Percentiles rank a stretch among this genome's conserved stretches.
Evolutionary conservation across 2,888 invertebrate species (phyloP).

Genomic region (Actias luna): DNA sequence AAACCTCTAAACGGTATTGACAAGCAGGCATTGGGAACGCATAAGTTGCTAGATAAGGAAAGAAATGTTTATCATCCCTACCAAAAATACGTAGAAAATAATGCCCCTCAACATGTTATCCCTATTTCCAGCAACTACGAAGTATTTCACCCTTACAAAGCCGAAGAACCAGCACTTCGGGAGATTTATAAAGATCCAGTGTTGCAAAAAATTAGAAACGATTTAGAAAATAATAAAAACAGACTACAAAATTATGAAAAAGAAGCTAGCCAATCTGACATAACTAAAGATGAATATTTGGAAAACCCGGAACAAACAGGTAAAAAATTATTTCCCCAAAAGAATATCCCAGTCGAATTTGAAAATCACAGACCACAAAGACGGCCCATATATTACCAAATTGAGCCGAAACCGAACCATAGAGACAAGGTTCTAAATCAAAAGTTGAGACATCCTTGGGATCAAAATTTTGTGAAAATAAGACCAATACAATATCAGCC

Average conservation of each 20-base stretch:
- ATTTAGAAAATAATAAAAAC: conserved; percentile 54
- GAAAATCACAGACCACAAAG: conserved; percentile 68
- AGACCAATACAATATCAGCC: conserved; percentile 70
- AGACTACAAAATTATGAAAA: conserved; percentile 62
- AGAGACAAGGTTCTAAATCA: conserved; percentile 60
- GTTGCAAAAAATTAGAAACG: conserved; percentile 57
- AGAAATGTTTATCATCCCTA: conserved; percentile 48
- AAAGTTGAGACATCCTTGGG: conserved; percentile 69
- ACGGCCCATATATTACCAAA: conserved; percentile 63
- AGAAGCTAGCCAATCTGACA: conserved; percentile 56
- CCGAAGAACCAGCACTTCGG: conserved; percentile 62
- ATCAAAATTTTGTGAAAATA: conserved; percentile 67
- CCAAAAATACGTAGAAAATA: conserved; percentile 52
- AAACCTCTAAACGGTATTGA: conserved; percentile 51
- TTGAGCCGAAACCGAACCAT: conserved; percentile 38
- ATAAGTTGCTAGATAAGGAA: conserved; percentile 50
- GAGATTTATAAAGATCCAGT: conserved; percentile 65
- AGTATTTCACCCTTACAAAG: conserved; percentile 70
- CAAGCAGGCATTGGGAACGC: conserved; percentile 58
- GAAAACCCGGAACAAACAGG: conserved; percentile 64
- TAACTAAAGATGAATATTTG: conserved; percentile 61
- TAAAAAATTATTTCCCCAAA: conserved; percentile 57
- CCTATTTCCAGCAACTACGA: conserved; percentile 61
- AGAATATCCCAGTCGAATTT: conserved; percentile 55
- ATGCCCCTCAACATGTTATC: conserved; percentile 35